phyloP scores from a whole-genome alignment of 2,113 vertebrate species.

The Prinia subflava region DNA sequence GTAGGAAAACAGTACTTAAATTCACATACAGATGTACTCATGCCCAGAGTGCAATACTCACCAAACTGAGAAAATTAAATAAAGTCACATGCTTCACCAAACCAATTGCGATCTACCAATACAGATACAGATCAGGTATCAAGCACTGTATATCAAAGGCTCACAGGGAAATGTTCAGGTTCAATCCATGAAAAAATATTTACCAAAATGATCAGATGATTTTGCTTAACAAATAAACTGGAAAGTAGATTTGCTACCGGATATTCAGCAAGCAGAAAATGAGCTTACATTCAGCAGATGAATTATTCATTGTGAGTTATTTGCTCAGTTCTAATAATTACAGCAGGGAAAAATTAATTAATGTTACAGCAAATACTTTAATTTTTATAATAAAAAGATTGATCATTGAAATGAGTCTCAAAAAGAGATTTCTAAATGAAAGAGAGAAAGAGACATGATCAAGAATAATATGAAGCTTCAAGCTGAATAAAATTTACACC shows the following conservation, averaged over 20 bases:
- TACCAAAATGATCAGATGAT: background rate
- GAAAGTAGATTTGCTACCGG: constrained; percentile 8
- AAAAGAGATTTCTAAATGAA: constrained; percentile 20
- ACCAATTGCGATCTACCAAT: background rate
- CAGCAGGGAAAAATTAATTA: constrained; percentile 59
- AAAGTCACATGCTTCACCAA: background rate
- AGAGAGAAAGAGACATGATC: constrained; percentile 8
- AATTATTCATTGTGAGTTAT: constrained; percentile 64
- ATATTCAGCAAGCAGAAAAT: constrained; percentile 37
- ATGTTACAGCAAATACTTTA: constrained; percentile 52
- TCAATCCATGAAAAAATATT: background rate
- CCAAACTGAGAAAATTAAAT: background rate
- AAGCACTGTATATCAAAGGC: background rate
- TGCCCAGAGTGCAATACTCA: background rate
- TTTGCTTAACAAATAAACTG: constrained; percentile 43
- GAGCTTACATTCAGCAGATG: constrained; percentile 27
- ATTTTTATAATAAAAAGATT: constrained; percentile 63
- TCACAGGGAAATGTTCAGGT: background rate
- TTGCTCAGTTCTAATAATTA: constrained; percentile 61
- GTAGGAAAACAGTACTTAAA: background rate
- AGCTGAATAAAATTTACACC: background rate
- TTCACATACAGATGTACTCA: background rate
- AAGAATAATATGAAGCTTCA: constrained; percentile 28
- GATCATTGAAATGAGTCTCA: constrained; percentile 35
- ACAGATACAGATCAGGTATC: background rate